Base-by-base conservation (phyloP, 1,140 invertebrate genomes). In the Anastrepha ludens region DNA sequence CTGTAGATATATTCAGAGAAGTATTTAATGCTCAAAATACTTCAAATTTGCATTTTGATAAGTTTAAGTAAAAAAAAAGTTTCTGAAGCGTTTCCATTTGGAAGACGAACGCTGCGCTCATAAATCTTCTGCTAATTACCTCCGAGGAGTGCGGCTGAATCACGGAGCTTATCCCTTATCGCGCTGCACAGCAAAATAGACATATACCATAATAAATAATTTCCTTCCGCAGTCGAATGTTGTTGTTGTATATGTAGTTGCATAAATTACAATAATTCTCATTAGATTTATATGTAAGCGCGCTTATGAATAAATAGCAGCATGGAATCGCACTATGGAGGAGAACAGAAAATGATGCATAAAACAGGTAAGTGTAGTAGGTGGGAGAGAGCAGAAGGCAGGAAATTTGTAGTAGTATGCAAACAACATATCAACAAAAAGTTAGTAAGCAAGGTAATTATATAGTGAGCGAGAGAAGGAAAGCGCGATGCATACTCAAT, bases 181-280 rank as follows among this genome's bases (percentile, higher is more conserved):
- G 17, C 17, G 20, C 17, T 13, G 47, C 44, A 81, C 15, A 55
- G n/a, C 47, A 29, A 41, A 11, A 67, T 67, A 39, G 13, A 62
- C 41, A 74, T 41, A n/a, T 47, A 81, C 29, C 55, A 50, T 81
- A 81, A 81, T 81, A 81, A 81, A 81, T 81, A 81, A 81, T 81
- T 81, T 55, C 74, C 74, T 20, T 81, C 47, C 17, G 47, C 74
- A 47, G 9, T 17, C 11, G 29, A 55, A 29, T 41, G 44, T 50
- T 55, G 41, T 55, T 81, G 74, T 67, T 67, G 8, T 15, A 29
- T 50, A n/a, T 62, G 60, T 15, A 6, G n/a, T 47, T 81, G 47
- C 74, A 81, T 81, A 58, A 81, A 81, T 81, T 55, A 81, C 8
- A 55, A 15, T 47, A 74, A 74, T 74, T 74, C 67, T 81, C 47